Percentiles rank a stretch among this genome's conserved stretches.
phyloP scores from a whole-genome alignment of 1,140 invertebrate species.

The honey bee (Apis mellifera) region Amel_HAv3.1 CM009940.2:772501-773000 shows the following conservation, averaged over 20 bases:
- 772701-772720: not conserved
- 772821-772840: slow-evolving; percentile 9
- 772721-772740: not conserved
- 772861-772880: slow-evolving; percentile 14
- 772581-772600: no score
- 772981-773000: slow-evolving; percentile 8
- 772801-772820: not conserved
- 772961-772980: slow-evolving; percentile 36
- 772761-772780: not conserved
- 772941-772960: slow-evolving; percentile 31
- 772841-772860: slow-evolving; percentile 9
- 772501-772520: no score
- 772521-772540: not conserved
- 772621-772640: no score
- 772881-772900: slow-evolving; percentile 35
- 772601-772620: no score
- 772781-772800: not conserved
- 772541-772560: no score
- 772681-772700: not conserved
- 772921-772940: slow-evolving; percentile 18
- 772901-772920: slow-evolving; percentile 17
- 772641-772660: not conserved
- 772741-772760: not conserved
- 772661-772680: no score
- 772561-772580: no score